Evolutionary conservation across 2,797 vertebrate genomes (phyloP), one percentile per base, ranked within the genome.

Genomic region (Rhinophrynus dorsalis): DNA sequence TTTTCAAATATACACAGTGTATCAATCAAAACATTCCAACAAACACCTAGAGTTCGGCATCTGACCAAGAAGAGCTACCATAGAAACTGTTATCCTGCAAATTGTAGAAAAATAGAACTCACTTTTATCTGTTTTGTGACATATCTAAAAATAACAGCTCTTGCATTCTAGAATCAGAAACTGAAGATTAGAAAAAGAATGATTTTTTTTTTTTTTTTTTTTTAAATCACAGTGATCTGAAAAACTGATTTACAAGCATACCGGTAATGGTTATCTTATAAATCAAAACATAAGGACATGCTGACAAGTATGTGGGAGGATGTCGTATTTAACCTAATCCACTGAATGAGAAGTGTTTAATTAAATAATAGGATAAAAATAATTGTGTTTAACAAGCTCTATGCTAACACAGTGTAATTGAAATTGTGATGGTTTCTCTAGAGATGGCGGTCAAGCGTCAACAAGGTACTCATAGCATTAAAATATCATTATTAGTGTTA

Each of bases 1-100:
- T 67, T 60, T 73, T 55, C 13, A 68, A 79, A 78, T 81, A 68
- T 64, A 5, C 40, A n/a, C 17, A 6, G 40, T 44, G 63, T 76
- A 64, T 60, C 75, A 76, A 68, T 72, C 75, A 72, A 33, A 32
- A 72, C 75, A 78, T 74, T 57, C 60, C 62, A 74, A 50, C 74
- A 64, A 74, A 57, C 47, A 68, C 56, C 54, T 58, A 17, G 47
- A 74, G 11, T 67, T 67, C 66, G 66, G 68, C 69, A 56, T 59
- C 74, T 80, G 60, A 68, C 82, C 62, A 62, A 30, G 20, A 44
- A 13, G 35, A 45, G 61, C 68, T 78, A 61, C 59, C 63, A 69
- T 68, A 74, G 47, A 75, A 77, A 68, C 54, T 18, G 17, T 24
- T 12, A 50, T 61, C 76, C 67, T 61, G 74, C 63, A 37, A 45